These are phyloP conservation scores for Brachionus koreanus DNA, from an alignment of 1,140 invertebrate genomes.

Conservation along the genomic window DNA sequence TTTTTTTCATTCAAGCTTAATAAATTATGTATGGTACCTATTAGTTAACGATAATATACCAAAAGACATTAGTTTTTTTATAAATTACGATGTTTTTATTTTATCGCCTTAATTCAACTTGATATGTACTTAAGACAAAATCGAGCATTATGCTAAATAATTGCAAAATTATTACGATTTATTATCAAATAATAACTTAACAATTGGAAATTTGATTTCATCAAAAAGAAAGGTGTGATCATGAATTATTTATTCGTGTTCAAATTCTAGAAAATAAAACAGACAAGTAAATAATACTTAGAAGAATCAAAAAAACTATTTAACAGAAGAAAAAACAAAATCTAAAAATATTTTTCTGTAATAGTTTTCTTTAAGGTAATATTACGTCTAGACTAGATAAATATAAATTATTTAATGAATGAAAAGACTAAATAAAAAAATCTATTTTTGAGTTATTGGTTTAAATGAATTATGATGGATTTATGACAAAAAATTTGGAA, in stretches of 20 bases:
- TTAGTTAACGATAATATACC: background rate
- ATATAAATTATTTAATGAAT: too few relatives aligned
- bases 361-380: too few relatives aligned
- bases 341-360: too few relatives aligned
- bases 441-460: too few relatives aligned
- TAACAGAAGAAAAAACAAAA: too few relatives aligned
- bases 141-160: background rate
- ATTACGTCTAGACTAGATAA: too few relatives aligned
- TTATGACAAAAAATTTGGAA: too few relatives aligned
- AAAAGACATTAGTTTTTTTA: background rate
- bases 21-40: conserved; percentile 1
- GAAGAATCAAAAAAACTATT: background rate
- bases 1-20: background rate
- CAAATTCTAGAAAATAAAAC: background rate
- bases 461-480: too few relatives aligned
- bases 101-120: background rate
- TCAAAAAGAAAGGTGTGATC: background rate
- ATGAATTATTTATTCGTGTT: background rate
- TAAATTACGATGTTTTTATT: background rate
- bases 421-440: too few relatives aligned
- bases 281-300: background rate
- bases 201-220: background rate
- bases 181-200: background rate
- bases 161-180: conserved; percentile 14
- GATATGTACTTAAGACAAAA: background rate